A percentile compares a stretch with the other conserved stretches of the same genome.
These are phyloP conservation scores for Willisornis vidua DNA, from an alignment of 2,113 vertebrate genomes.

Conservation along the genomic window DNA sequence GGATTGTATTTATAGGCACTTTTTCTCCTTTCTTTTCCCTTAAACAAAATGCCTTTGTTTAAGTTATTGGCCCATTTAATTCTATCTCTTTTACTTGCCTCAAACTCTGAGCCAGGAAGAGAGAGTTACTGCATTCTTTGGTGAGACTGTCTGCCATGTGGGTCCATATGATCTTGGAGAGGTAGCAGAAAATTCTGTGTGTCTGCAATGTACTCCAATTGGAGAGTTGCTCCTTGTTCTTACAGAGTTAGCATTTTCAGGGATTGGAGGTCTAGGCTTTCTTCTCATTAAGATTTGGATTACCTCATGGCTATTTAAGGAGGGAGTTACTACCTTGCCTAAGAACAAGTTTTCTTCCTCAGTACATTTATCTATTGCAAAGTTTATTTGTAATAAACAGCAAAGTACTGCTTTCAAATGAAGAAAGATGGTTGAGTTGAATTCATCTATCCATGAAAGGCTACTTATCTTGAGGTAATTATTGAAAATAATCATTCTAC, in stretches of 20 bases:
- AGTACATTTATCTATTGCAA: not conserved
- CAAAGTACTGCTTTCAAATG: not conserved
- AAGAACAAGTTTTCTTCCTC: not conserved
- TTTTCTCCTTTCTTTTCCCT: not conserved
- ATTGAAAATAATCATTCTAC: not conserved
- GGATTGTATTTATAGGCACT: not conserved
- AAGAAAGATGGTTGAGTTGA: not conserved
- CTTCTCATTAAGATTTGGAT: not conserved
- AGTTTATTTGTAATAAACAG: not conserved
- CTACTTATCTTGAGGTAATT: not conserved
- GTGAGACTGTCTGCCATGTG: not conserved
- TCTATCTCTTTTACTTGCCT: not conserved
- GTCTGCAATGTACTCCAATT: not conserved
- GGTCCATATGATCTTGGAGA: not conserved
- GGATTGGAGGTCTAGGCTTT: not conserved
- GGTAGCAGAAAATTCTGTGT: not conserved
- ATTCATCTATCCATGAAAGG: not conserved
- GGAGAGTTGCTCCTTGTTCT: not conserved
- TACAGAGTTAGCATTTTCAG: not conserved
- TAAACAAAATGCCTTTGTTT: not conserved
- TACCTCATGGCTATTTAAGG: fast-evolving
- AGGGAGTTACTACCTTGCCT: not conserved
- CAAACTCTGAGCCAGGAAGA: not conserved
- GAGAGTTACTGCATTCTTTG: not conserved
- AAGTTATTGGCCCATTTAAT: not conserved